Base-by-base conservation (phyloP, 2,113 vertebrate species). In the Calidris pugnax region DNA sequence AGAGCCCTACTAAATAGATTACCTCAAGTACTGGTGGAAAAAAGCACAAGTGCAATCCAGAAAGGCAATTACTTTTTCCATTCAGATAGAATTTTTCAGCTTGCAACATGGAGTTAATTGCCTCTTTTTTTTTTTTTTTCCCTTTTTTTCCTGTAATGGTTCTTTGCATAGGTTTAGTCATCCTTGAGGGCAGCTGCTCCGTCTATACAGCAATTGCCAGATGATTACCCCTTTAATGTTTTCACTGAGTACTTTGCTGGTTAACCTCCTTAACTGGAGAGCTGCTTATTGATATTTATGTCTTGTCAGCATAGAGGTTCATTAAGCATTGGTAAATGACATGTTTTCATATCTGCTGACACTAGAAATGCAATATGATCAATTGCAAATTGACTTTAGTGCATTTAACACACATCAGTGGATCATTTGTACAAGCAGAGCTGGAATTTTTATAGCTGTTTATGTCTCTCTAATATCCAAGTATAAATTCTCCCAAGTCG, bases 201-300 rank as follows among this genome's bases (percentile, higher is more conserved):
- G 26, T 80, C 53, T 93, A 55, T 68, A 71, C 3, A 56, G 76
- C 55, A 87, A 81, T 96, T 96, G 93, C 82, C 75, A 74, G 95
- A 90, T 32, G 50, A 96, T 97, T 92, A 80, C 95, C 93, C 93
- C 93, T 94, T 92, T 84, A 84, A 91, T 64, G 71, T 21, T 85
- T 90, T 87, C 90, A 50, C 37, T 67, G 75, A 84, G 57, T 78
- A 82, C 88, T 95, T 93, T 87, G 76, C 89, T 78, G 87, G 94
- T 95, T 96, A 95, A 95, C 83, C 88, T 94, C 7, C 62, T 76
- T 96, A 95, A 78, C 93, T 89, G 92, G 93, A 97, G 96, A 92
- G 85, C 93, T 96, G 91, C 95, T 97, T 96, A 93, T 95, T 59
- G 95, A 94, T 94, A 91, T 92, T 97, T 95, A 97, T 92, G 91